These are phyloP conservation scores for Tupaia chinensis DNA, from an alignment of 2,113 vertebrate genomes.

Conservation along the genomic window DNA sequence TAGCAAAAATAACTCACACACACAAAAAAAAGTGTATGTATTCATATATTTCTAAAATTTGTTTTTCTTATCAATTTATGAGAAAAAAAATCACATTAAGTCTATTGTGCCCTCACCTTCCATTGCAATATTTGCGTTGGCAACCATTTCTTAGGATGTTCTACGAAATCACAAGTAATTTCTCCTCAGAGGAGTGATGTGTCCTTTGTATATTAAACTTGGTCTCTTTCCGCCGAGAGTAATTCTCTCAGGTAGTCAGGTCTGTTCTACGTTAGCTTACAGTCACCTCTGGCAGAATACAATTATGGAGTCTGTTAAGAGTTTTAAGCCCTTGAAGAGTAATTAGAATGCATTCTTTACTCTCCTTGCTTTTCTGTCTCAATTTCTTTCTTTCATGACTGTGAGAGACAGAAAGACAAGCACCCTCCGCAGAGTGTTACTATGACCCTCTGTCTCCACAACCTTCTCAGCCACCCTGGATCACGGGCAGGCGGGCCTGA, in stretches of 20 bases:
- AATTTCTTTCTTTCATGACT: too few relatives aligned
- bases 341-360: background rate
- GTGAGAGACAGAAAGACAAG: too few relatives aligned
- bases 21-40: rapidly evolving
- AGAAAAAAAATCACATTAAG: constrained; percentile 35
- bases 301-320: background rate
- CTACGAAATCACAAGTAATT: background rate
- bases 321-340: background rate
- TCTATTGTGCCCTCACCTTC: background rate
- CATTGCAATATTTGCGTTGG: constrained; percentile 28
- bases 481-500: too few relatives aligned
- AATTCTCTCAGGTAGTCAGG: background rate
- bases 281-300: background rate
- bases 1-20: too few relatives aligned
- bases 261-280: background rate
- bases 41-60: background rate
- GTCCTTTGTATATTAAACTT: constrained; percentile 48
- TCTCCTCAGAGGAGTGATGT: constrained; percentile 38
- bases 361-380: too few relatives aligned
- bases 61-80: constrained; percentile 24
- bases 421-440: too few relatives aligned
- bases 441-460: too few relatives aligned
- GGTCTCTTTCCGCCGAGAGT: constrained; percentile 33
- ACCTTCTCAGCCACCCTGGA: too few relatives aligned
- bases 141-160: constrained; percentile 62